phyloP scores from a whole-genome alignment of 1,140 invertebrate genomes.

The Lordiphosa mommai region DNA sequence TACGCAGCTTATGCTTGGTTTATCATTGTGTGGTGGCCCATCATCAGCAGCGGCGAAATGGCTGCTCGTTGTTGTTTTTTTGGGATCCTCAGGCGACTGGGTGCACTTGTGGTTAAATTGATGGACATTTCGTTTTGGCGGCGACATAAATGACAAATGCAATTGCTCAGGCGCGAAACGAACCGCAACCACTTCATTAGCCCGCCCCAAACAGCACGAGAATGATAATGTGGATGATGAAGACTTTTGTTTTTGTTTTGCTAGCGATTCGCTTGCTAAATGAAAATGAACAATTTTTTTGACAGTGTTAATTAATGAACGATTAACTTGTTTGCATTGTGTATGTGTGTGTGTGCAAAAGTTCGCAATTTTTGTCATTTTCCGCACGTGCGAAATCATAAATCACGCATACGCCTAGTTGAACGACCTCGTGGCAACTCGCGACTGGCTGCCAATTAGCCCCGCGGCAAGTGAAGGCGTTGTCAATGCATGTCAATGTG shows the following conservation, averaged over 20 bases:
- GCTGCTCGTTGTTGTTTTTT: not conserved
- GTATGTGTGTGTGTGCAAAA: conserved; percentile 5
- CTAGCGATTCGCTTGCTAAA: conserved; percentile 20
- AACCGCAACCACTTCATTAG: conserved; percentile 64
- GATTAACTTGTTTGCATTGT: conserved; percentile 55
- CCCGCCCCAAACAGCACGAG: not conserved
- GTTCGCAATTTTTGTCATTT: conserved; percentile 3
- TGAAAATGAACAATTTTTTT: conserved; percentile 60
- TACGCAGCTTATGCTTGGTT: no score
- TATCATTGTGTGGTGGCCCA: not conserved
- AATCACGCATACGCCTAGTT: conserved; percentile 72
- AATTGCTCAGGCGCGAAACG: conserved; percentile 65
- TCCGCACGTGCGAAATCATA: conserved; percentile 49
- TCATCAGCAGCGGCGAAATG: not conserved
- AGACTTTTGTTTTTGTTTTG: conserved; percentile 18
- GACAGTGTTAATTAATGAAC: conserved; percentile 70
- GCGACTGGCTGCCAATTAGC: conserved; percentile 45
- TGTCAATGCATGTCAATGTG: conserved; percentile 25
- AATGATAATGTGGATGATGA: conserved; percentile 9
- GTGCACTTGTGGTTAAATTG: conserved; percentile 60
- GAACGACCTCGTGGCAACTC: conserved; percentile 46
- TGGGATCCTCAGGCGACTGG: not conserved
- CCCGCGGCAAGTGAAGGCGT: conserved; percentile 20
- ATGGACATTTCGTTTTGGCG: conserved; percentile 60
- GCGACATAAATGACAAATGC: conserved; percentile 59